Base-by-base conservation (phyloP, 1,140 invertebrate genomes). In the Kradibia gibbosae region DNA sequence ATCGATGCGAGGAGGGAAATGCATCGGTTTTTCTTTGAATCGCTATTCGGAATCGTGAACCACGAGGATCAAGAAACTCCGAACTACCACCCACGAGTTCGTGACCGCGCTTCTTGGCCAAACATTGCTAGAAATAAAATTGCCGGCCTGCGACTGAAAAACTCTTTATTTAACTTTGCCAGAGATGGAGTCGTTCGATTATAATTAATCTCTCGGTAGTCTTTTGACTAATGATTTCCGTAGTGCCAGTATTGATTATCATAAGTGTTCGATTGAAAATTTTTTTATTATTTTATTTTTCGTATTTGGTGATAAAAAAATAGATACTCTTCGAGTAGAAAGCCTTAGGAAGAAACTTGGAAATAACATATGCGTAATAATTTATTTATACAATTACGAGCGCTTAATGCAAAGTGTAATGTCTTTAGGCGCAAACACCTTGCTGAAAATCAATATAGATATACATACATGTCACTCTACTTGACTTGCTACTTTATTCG, bases 51-150 rank as follows among this genome's bases (percentile, higher is more conserved):
- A 81, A 84, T 48, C 53, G 34, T 31, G 74, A 60, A 71, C 82
- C 80, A 42, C 48, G 45, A 80, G 84, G 88, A 90, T 90, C 88
- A 88, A 89, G 89, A 89, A 90, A 89, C 88, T 88, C 87, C 88
- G 89, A 89, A 90, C 88, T 87, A 85, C 84, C 82, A 79, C 83
- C 80, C 83, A 79, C 73, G 20, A 42, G 86, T 88, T 89, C 89
- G n/a, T n/a, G n/a, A n/a, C n/a, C n/a, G n/a, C n/a, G n/a, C n/a
- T 60, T 1, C 87, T 86, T 88, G 90, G 90, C 89, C 88, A 90
- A 90, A 90, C 89, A 90, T 88, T 90, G n/a, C 90, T 90, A 87
- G 87, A 91, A 91, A 91, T 90, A 91, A 90, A 90, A 87, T 88
- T 89, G 86, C 86, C 28, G 8, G 3, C 22, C 15, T 25, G 4